Base-by-base conservation (phyloP, 2,797 vertebrate species). In the Benthosema pterotum region DNA sequence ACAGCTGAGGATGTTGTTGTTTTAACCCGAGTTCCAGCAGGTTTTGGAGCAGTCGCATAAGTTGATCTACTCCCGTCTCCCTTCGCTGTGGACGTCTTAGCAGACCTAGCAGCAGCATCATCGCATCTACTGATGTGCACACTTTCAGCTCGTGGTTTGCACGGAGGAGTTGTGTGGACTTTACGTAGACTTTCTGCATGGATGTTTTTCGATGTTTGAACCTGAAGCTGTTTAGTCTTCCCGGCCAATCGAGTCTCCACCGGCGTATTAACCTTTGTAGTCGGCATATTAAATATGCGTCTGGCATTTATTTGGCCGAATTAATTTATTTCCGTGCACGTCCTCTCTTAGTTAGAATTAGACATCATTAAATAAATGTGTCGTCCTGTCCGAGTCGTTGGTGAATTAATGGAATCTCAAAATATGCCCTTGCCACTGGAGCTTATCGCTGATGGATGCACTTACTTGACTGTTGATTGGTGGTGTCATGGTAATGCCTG, bases 91-190 rank as follows among this genome's bases (percentile, higher is more conserved):
- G 46, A 7, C 25, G 25, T 52, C 1, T 50, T 54, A n/a, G n/a
- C 12, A 43, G 3, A 42, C 67, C 13, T 15, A n/a, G n/a, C n/a
- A n/a, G n/a, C n/a, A n/a, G n/a, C n/a, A n/a, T n/a, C n/a, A n/a
- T 65, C 61, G 14, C 32, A 9, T 42, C 52, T 32, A 48, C 62
- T 75, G 58, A 32, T 46, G 59, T 18, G 76, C 48, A 57, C 70
- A 42, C 59, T 17, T 51, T 74, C 54, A 45, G 85, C 74, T 60
- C 87, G 78, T 57, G 54, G 67, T 54, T 74, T 67, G 18, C 80
- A 75, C 59, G n/a, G n/a, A n/a, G 55, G 64, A 32, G 69, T 49
- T 1, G 72, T 6, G 5, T 32, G 55, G 0, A 32, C 71, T 59
- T 18, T 49, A 17, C 45, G 72, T 2, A 74, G 59, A 9, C 5